A percentile compares a stretch with the other conserved stretches of the same genome.
Evolutionary conservation across 2,113 vertebrate species (phyloP).

Genomic region (Gopherus flavomarginatus): DNA sequence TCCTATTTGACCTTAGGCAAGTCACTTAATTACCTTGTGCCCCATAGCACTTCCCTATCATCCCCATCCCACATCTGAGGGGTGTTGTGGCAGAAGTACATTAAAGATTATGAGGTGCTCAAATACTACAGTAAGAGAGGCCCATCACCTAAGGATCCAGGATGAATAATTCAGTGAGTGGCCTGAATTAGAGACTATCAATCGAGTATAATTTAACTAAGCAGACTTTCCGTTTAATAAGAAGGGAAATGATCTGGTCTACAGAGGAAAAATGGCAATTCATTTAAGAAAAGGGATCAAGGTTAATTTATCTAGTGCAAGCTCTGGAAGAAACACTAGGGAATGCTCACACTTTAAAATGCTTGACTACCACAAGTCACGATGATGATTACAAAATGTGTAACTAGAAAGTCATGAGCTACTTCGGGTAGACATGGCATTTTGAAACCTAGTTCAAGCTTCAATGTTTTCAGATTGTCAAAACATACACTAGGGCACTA

Average conservation of each 20-base stretch:
- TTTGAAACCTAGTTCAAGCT: conserved; percentile 33
- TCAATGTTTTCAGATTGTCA: conserved; percentile 26
- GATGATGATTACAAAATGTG: conserved; percentile 11
- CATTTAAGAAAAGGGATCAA: background rate
- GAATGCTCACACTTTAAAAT: background rate
- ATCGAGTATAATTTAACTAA: background rate
- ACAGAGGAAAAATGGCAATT: background rate
- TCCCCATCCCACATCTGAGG: no score
- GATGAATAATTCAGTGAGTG: background rate
- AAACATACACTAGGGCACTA: conserved; percentile 45
- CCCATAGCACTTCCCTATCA: no score
- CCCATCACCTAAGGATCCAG: background rate
- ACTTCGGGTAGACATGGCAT: conserved; percentile 18
- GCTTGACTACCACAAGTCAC: background rate
- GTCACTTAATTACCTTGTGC: background rate
- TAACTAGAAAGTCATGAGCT: conserved; percentile 12
- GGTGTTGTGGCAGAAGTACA: background rate
- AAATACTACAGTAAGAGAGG: background rate
- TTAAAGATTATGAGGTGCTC: background rate
- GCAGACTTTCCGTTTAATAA: background rate
- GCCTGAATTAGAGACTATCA: background rate
- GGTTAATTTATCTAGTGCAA: background rate
- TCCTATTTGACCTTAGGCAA: background rate
- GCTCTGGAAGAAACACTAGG: background rate
- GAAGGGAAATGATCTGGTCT: background rate